Percentiles rank a stretch among this genome's conserved stretches.
Evolutionary conservation across 2,113 vertebrate genomes (phyloP).

Genomic region (Neopipo cinnamomea): DNA sequence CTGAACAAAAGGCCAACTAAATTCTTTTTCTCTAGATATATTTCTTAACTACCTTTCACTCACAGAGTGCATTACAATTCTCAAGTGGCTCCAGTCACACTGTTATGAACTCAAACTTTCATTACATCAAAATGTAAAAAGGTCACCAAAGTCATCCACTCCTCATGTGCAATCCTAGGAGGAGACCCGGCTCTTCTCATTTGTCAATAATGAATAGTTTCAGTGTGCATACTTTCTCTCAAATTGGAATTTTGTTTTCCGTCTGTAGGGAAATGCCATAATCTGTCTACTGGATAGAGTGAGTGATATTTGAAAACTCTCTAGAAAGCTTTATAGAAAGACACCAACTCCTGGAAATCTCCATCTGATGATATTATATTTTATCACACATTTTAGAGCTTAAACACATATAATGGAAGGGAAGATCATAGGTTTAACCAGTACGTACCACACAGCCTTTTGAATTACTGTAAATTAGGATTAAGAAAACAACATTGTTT

Average conservation of each 20-base stretch:
- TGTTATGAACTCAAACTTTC: slow-evolving; percentile 42
- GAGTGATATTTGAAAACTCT: slow-evolving; percentile 30
- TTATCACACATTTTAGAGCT: background rate
- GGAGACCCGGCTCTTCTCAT: background rate
- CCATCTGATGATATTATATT: background rate
- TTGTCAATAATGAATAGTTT: slow-evolving; percentile 39
- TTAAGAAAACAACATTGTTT: background rate
- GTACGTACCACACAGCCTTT: background rate
- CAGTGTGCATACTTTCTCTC: background rate
- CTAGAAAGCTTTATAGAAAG: background rate
- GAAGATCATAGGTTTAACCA: background rate
- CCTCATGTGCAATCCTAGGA: background rate
- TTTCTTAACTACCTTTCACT: slow-evolving; percentile 56
- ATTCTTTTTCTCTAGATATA: slow-evolving; percentile 19
- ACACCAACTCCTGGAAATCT: background rate
- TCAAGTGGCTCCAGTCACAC: background rate
- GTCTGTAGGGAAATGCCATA: slow-evolving; percentile 27
- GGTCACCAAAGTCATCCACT: slow-evolving; percentile 9
- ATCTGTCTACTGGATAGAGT: background rate
- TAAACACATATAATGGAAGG: background rate
- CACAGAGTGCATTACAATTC: slow-evolving; percentile 5
- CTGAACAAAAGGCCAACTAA: slow-evolving; percentile 24
- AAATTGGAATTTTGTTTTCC: slow-evolving; percentile 38
- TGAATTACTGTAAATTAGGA: background rate
- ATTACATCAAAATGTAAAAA: slow-evolving; percentile 51